A percentile compares a stretch with the other conserved stretches of the same genome.
Evolutionary conservation across 1,140 invertebrate genomes (phyloP).

Genomic region (Penaeus vannamei): DNA sequence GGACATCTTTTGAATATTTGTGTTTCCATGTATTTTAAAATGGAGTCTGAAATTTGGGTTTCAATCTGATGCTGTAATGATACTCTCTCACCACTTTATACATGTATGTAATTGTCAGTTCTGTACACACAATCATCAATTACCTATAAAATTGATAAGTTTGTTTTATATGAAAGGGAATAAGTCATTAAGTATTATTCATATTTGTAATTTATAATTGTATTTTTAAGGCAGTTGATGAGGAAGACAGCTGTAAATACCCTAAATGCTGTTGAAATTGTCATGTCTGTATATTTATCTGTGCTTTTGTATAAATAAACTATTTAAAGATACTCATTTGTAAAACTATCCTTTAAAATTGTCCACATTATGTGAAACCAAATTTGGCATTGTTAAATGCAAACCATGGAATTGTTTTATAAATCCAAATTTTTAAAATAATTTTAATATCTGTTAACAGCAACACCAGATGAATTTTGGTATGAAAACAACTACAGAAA

Average conservation of each 20-base stretch:
- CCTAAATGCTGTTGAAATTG: conserved; percentile 28
- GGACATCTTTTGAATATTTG: too few species aligned
- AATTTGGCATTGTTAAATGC: too few species aligned
- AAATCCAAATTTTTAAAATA: too few species aligned
- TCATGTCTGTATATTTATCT: conserved; percentile 59
- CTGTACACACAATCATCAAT: conserved; percentile 19
- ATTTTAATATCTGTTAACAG: too few species aligned
- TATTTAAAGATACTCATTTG: conserved; percentile 39
- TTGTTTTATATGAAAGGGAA: conserved; percentile 13
- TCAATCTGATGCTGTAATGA: too few species aligned
- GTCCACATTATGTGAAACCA: too few species aligned
- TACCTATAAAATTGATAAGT: background rate
- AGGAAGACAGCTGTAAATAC: conserved; percentile 47
- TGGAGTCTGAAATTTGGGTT: too few species aligned
- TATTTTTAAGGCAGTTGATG: background rate
- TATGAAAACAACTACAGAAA: too few species aligned
- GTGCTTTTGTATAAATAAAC: conserved; percentile 60
- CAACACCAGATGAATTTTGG: too few species aligned
- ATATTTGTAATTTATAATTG: conserved; percentile 14
- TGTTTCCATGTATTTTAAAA: too few species aligned
- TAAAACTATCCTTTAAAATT: too few species aligned
- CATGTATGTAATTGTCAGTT: background rate
- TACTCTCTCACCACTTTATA: background rate
- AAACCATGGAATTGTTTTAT: too few species aligned
- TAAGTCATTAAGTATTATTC: conserved; percentile 24